A percentile compares a stretch with the other conserved stretches of the same genome.
Conservation (phyloP, 2,888 invertebrate genomes). For the Aphidoletes aphidimyza region DNA sequence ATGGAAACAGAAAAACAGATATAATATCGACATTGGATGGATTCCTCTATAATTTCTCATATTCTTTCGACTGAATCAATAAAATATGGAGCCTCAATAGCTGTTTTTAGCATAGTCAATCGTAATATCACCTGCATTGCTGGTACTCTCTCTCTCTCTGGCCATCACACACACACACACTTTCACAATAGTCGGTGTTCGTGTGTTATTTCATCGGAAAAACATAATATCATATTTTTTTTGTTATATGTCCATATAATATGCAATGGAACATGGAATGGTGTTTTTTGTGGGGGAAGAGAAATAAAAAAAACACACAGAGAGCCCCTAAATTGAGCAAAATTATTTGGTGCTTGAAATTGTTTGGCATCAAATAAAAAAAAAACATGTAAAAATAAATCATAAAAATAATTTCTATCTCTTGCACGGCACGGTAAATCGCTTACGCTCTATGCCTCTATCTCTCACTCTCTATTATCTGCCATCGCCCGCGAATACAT, state of each 20-base stretch:
- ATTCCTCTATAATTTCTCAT: constrained; percentile 49
- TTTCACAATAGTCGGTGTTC: not conserved
- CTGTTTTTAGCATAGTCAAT: not conserved
- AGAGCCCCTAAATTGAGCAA: not conserved
- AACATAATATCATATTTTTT: constrained; percentile 29
- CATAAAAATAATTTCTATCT: constrained; percentile 25
- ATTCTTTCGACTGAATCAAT: constrained; percentile 27
- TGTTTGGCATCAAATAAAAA: constrained; percentile 34
- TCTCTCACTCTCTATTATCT: too few relatives aligned
- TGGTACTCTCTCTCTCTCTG: not conserved
- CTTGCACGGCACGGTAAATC: too few relatives aligned
- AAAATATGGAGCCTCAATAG: not conserved
- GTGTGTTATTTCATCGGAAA: not conserved
- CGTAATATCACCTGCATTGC: constrained; percentile 26
- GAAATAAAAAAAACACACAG: not conserved
- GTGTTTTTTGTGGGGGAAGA: not conserved
- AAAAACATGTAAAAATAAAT: constrained; percentile 21
- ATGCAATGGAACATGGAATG: too few relatives aligned
- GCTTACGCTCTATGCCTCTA: too few relatives aligned
- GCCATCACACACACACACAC: too few relatives aligned
- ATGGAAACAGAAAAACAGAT: not conserved
- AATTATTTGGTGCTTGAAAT: constrained; percentile 42
- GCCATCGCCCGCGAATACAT: not conserved
- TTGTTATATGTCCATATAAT: too few relatives aligned
- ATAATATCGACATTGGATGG: constrained; percentile 36